Base-by-base conservation (phyloP, 2,888 invertebrate species). In the Herminia tarsipennalis region DNA sequence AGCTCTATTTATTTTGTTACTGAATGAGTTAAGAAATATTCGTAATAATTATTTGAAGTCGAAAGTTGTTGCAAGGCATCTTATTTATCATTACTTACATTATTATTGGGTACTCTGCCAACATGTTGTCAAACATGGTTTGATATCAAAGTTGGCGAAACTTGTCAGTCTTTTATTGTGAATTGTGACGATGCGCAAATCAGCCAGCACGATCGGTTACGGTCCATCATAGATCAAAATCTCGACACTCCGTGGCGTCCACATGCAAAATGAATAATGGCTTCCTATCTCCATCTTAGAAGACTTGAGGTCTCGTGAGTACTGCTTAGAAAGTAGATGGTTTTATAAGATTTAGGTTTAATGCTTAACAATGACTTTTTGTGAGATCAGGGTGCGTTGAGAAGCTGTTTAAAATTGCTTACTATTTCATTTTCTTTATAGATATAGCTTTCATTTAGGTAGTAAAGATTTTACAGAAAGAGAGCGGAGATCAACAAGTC, bases 261-360 rank as follows among this genome's bases (percentile, higher is more conserved):
- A 51, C 62, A 59, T 62, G 47, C 59, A 51, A 64, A 67, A 66
- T 64, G 65, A 66, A 67, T 66, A 64, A 67, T 62, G 50, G 36
- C 43, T 16, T 22, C 30, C 44, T 64, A 62, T 62, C 61, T 64
- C 51, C 45, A 55, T 59, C 56, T 48, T 10, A 17, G 24, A 24
- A 55, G 53, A 53, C 50, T 30, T 37, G 47, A 42, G 34, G 43
- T 51, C 54, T 64, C 36, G 55, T 37, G 50, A 44, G 49, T 40
- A 42, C 21, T 21, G 34, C 57, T 55, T 61, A 62, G 62, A 66
- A 66, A 67, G 65, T 55, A 51, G 56, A 61, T 56, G 46, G 52
- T 28, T 63, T 22, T 48, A 38, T 66, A 58, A 54, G 53, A 63
- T 62, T 53, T 32, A 34, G 44, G 35, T 35, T 51, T 41, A 35